A percentile compares a stretch with the other conserved stretches of the same genome.
These are phyloP conservation scores for Dryobota labecula DNA, from an alignment of 2,888 invertebrate species.

Conservation along the genomic window DNA sequence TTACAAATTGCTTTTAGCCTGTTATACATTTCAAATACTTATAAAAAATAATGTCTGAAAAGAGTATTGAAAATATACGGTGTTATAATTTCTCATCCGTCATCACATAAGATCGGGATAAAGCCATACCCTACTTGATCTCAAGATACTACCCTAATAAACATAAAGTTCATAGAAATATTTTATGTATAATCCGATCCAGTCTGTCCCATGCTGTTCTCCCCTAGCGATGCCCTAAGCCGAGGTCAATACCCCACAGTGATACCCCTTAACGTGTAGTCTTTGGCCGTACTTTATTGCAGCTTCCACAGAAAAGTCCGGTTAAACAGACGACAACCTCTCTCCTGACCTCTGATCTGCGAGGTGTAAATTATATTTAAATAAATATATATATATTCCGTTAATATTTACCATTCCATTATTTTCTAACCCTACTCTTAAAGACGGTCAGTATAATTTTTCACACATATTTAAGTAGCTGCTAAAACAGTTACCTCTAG, in stretches of 20 bases:
- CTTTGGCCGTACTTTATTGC: too few species aligned
- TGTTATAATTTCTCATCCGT: background rate
- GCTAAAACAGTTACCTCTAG: slow-evolving; percentile 15
- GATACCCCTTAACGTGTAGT: too few species aligned
- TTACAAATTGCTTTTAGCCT: background rate
- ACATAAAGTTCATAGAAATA: background rate
- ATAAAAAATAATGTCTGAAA: background rate
- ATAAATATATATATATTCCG: too few species aligned
- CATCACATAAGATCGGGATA: background rate
- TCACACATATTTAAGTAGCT: slow-evolving; percentile 6
- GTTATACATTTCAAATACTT: background rate
- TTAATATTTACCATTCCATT: background rate
- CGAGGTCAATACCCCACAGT: too few species aligned
- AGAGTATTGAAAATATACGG: background rate
- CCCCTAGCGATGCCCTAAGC: too few species aligned
- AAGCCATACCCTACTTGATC: background rate
- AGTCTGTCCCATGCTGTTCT: too few species aligned
- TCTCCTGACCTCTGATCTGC: too few species aligned
- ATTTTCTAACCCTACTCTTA: background rate
- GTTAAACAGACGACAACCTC: too few species aligned
- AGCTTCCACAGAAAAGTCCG: too few species aligned
- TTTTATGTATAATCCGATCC: too few species aligned
- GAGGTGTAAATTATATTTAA: too few species aligned
- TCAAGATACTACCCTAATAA: background rate
- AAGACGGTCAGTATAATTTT: background rate